Percentiles rank a stretch among this genome's conserved stretches.
Evolutionary conservation across 2,797 vertebrate genomes (phyloP).

Genomic region (Mormyrops boulengeri): DNA sequence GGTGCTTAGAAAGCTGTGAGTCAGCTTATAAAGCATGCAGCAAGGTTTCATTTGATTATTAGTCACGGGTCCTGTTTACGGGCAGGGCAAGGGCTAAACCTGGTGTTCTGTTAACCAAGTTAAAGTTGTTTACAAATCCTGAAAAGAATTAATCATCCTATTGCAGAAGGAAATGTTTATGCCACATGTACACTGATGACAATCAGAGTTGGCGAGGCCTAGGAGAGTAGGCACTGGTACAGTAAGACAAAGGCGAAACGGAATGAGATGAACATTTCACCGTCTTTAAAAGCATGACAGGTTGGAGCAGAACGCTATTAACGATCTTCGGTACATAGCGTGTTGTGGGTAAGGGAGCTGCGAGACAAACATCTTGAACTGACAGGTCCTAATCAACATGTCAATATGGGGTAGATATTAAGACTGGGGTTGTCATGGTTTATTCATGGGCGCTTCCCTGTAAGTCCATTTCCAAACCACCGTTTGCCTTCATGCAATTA

Average conservation of each 20-base stretch:
- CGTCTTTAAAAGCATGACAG: neutral
- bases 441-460: constrained; percentile 32
- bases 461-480: constrained; percentile 22
- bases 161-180: neutral
- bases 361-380: constrained; percentile 16
- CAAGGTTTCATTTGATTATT: constrained; percentile 36
- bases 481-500: constrained; percentile 33
- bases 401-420: constrained; percentile 27
- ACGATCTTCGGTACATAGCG: neutral
- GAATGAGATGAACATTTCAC: neutral
- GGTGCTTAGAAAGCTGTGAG: constrained; percentile 17
- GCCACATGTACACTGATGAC: neutral
- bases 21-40: constrained; percentile 36
- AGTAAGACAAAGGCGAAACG: neutral
- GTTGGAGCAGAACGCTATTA: neutral
- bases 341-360: constrained; percentile 19
- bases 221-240: neutral
- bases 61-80: constrained; percentile 24
- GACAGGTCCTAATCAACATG: constrained; percentile 7
- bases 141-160: neutral
- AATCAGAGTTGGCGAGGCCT: neutral
- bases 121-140: neutral
- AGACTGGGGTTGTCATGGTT: constrained; percentile 32
- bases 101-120: neutral
- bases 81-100: neutral